Conservation (phyloP, 2,797 vertebrate genomes). For the Syndactyla subalaris region DNA sequence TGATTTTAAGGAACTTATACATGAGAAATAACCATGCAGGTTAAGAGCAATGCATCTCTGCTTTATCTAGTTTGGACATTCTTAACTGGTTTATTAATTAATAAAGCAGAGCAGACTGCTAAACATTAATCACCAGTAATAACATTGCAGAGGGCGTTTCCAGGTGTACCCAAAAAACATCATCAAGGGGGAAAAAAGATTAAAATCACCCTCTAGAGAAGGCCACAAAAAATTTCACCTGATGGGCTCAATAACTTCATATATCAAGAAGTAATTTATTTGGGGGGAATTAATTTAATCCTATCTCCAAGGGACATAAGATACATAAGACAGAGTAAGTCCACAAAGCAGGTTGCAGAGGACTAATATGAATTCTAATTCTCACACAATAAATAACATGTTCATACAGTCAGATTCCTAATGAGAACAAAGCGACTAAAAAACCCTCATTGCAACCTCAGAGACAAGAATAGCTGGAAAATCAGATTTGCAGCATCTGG, state of each 20-base stretch:
- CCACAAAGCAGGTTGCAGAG: not conserved
- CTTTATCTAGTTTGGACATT: not conserved
- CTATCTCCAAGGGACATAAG: not conserved
- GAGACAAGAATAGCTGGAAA: not conserved
- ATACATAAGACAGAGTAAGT: not conserved
- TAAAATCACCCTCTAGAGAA: not conserved
- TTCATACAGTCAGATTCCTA: not conserved
- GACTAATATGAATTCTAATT: not conserved
- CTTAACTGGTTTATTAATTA: not conserved
- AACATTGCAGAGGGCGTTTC: not conserved
- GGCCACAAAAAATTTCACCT: not conserved
- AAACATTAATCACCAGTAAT: not conserved
- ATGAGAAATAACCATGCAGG: not conserved
- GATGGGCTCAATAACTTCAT: rapidly evolving
- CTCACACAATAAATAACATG: not conserved
- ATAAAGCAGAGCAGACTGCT: not conserved
- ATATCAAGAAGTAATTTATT: not conserved
- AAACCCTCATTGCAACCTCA: not conserved
- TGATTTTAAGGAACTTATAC: not conserved
- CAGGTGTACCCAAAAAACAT: rapidly evolving
- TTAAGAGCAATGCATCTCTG: not conserved
- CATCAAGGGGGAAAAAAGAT: not conserved
- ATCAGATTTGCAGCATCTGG: not conserved
- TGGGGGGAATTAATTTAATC: not conserved
- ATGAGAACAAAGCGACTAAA: not conserved